Base-by-base conservation (phyloP, 2,797 vertebrate genomes). In the Rhinogobio ventralis region DNA sequence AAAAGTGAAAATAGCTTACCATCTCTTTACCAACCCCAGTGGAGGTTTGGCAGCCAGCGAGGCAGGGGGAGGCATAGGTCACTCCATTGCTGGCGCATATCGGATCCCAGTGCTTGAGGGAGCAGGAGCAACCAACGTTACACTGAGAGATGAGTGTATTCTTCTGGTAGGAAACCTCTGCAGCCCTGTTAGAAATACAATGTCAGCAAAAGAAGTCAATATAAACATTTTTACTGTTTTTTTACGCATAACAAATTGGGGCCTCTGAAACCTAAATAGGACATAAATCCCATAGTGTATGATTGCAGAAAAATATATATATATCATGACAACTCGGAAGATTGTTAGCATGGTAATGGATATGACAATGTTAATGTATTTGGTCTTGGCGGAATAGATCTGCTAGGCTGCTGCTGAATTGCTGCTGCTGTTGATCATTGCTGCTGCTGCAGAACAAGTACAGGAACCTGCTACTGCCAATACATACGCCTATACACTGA, bases 21-120 rank as follows among this genome's bases (percentile, higher is more conserved):
- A 94, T 95, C 17, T 93, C 92, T 85, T 90, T 96, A 68, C 96
- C 96, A 0, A 20, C 90, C 71, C 95, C 94, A 0, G 91, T 95
- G 87, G 95, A 95, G 0, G 86, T 92, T 75, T 92, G 94, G 87
- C 98, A 99, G 28, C 98, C 98, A 0, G 97, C 98, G 0, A 99
- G 94, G 89, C 98, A 99, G 13, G 98, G 96, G 0, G 98, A 97
- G 23, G 93, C 86, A 0, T 98, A 99, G 0, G 97, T 99, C 23
- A 99, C 88, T 15, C 97, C 97, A 2, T 97, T 95, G 42, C 94
- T 91, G 15, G 96, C 94, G 0, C 98, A 99, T 39, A 99, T 95
- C 0, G 98, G 98, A 81, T 99, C 98, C 98, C 98, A 99, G 67
- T 96, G 94, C 0, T 94, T 94, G 69, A 94, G 72, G 74, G 97